Evolutionary conservation across 2,797 vertebrate species (phyloP), one percentile per base, ranked within the genome.

Genomic region (Euphonia xanthogaster): DNA sequence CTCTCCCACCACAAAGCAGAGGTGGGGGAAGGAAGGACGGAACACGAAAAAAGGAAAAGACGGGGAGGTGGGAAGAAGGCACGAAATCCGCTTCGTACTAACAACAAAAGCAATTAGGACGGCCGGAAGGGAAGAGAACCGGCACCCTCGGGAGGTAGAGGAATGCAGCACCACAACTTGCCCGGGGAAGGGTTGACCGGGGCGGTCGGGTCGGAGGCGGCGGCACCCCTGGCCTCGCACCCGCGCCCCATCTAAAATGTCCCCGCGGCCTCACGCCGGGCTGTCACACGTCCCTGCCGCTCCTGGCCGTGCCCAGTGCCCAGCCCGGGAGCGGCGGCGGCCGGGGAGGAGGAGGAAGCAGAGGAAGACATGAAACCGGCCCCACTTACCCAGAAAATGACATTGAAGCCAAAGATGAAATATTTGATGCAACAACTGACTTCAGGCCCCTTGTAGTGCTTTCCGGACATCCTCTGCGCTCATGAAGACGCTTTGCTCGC

Each of bases 391-490:
- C 99, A 99, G 79, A 99, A 99, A 91, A 99, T 98, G 97, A 99
- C 99, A 98, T 99, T 99, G 98, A 99, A 99, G 97, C 99, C 99
- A 42, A 99, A 99, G 86, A 99, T 99, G 96, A 99, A 99, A 95
- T 99, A 99, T 90, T 99, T 99, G 98, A 99, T 99, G 98, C 99
- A 99, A 98, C 99, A 99, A 98, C 99, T 99, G 98, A 99, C 99
- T 98, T 99, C 99, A 76, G 99, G 98, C 90, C 99, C 99, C 97
- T 99, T 99, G 98, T 98, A 99, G 50, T 99, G 98, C 98, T 99
- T 99, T 96, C 99, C 99, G 95, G 99, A 98, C 99, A 99, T 99
- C 97, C 98, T 99, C 97, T 96, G 97, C 95, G 98, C 97, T 98
- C 98, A 97, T 98, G 97, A 90, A 98, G 97, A 94, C 94, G 83